Conservation (phyloP, 2,888 invertebrate species). For the Myopa testacea region DNA sequence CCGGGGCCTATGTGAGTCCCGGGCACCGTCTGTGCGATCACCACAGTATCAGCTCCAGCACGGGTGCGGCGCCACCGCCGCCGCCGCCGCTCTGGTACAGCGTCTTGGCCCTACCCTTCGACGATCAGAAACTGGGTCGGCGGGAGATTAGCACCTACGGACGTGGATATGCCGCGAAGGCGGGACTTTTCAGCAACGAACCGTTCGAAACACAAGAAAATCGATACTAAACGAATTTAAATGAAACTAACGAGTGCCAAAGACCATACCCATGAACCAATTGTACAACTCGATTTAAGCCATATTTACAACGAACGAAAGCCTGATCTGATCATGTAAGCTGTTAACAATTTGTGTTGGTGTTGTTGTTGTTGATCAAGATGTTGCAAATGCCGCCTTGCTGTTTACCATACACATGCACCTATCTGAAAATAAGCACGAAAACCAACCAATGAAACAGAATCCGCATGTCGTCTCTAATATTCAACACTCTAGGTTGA, state of each 20-base stretch:
- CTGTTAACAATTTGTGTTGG: constrained; percentile 27
- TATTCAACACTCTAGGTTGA: background rate
- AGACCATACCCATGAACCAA: constrained; percentile 28
- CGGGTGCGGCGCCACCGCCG: constrained; percentile 71
- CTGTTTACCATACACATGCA: constrained; percentile 43
- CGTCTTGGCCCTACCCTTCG: constrained; percentile 90
- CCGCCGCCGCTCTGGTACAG: constrained; percentile 87
- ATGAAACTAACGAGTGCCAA: constrained; percentile 37
- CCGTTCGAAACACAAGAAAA: constrained; percentile 44
- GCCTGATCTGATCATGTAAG: constrained; percentile 38
- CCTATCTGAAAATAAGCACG: constrained; percentile 2
- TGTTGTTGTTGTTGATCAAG: constrained; percentile 33
- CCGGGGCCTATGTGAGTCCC: constrained; percentile 45
- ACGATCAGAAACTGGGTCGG: constrained; percentile 91
- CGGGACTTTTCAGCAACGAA: constrained; percentile 92
- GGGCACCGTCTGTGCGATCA: constrained; percentile 47
- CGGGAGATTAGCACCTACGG: constrained; percentile 77
- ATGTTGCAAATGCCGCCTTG: constrained; percentile 50
- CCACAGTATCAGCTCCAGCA: constrained; percentile 51
- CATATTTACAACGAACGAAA: constrained; percentile 39
- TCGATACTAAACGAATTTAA: constrained; percentile 35
- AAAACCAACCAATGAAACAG: constrained; percentile 19
- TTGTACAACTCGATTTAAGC: constrained; percentile 37
- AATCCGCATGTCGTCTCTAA: constrained; percentile 10
- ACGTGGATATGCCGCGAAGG: constrained; percentile 76